Percentiles rank a stretch among this genome's conserved stretches.
These are phyloP conservation scores for Gymnothorax javanicus DNA, from an alignment of 2,797 vertebrate species.

Conservation along the genomic window DNA sequence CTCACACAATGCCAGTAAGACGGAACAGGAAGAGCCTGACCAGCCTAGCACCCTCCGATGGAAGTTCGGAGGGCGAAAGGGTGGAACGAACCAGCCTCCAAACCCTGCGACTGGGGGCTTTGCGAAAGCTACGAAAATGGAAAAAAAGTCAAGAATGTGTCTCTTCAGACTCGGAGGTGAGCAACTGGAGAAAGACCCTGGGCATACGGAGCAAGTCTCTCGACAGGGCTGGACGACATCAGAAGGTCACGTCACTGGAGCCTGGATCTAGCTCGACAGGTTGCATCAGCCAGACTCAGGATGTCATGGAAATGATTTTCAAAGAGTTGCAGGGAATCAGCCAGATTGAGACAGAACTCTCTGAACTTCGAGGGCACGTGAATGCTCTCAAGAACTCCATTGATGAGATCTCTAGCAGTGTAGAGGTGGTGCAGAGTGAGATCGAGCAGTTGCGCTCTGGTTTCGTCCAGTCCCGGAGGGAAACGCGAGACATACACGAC, in stretches of 20 bases:
- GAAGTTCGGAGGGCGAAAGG: slow-evolving; percentile 94
- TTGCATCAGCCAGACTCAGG: slow-evolving; percentile 96
- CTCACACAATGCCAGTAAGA: slow-evolving; percentile 92
- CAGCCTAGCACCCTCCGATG: slow-evolving; percentile 94
- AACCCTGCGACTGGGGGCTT: slow-evolving; percentile 87
- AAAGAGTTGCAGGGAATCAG: slow-evolving; percentile 99
- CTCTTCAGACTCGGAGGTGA: slow-evolving; percentile 96
- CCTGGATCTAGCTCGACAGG: slow-evolving; percentile 94
- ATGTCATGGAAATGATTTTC: slow-evolving; percentile 99
- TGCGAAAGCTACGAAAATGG: slow-evolving; percentile 94
- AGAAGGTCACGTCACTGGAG: slow-evolving; percentile 85
- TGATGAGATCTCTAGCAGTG: slow-evolving; percentile 97
- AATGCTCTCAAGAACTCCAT: slow-evolving; percentile 97
- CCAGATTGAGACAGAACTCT: slow-evolving; percentile 96
- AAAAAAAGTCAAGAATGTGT: slow-evolving; percentile 98
- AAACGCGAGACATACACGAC: slow-evolving; percentile 96
- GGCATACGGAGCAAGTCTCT: slow-evolving; percentile 96
- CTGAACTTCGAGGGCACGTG: slow-evolving; percentile 94
- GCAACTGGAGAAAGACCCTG: slow-evolving; percentile 91
- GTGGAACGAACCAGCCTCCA: slow-evolving; percentile 85
- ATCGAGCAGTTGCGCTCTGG: slow-evolving; percentile 95
- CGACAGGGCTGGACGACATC: slow-evolving; percentile 88
- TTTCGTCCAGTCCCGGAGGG: slow-evolving; percentile 95
- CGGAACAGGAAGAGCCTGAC: slow-evolving; percentile 94
- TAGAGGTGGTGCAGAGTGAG: slow-evolving; percentile 98